Conservation (phyloP, 2,797 vertebrate species). For the Alectoris magna region DNA sequence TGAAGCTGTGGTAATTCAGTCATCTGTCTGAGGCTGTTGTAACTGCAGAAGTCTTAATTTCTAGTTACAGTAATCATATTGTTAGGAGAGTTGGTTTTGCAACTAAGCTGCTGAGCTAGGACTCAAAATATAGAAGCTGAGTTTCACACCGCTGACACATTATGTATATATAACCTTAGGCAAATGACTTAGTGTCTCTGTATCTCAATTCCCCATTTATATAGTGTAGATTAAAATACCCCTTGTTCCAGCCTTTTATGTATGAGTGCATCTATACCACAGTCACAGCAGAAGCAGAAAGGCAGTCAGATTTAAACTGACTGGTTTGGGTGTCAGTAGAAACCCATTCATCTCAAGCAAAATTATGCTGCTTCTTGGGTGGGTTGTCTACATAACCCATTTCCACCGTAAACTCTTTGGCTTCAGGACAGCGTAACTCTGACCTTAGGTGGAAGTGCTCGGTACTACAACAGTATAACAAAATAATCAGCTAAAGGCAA, state of each 20-base stretch:
- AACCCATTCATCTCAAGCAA: background rate
- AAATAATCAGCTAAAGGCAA: slow-evolving; percentile 1
- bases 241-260: background rate
- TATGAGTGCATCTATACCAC: background rate
- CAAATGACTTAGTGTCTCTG: background rate
- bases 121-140: background rate
- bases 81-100: background rate
- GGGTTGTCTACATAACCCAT: background rate
- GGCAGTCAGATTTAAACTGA: background rate
- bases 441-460: background rate
- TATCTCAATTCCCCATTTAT: background rate
- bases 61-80: background rate
- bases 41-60: slow-evolving; percentile 30
- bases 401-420: background rate
- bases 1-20: background rate
- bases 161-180: background rate
- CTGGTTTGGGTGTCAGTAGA: background rate
- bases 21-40: background rate
- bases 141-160: background rate
- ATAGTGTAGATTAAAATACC: background rate
- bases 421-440: background rate
- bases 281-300: background rate
- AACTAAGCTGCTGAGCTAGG: background rate
- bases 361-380: background rate
- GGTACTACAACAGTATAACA: background rate